A percentile compares a stretch with the other conserved stretches of the same genome.
These are phyloP conservation scores for Aplocera efformata DNA, from an alignment of 2,888 invertebrate species.

Conservation along the genomic window DNA sequence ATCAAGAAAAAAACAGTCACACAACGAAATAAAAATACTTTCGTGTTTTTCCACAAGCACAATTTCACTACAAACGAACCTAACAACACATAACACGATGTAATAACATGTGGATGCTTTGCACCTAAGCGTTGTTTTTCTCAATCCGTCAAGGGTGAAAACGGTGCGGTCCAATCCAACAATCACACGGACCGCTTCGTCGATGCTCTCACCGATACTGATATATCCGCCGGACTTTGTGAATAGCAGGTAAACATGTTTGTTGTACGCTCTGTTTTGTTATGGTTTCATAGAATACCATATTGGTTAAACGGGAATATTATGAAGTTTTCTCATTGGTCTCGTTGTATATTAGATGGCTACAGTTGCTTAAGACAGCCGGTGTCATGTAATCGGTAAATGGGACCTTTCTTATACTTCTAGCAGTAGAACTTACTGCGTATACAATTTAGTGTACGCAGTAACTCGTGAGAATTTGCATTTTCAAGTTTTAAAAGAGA, in stretches of 20 bases:
- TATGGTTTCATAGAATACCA: slow-evolving; percentile 29
- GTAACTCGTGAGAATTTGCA: too few species aligned
- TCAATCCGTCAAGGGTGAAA: slow-evolving; percentile 68
- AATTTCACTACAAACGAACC: slow-evolving; percentile 26
- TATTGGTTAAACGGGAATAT: slow-evolving; percentile 7
- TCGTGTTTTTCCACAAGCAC: slow-evolving; percentile 1
- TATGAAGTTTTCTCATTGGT: too few species aligned
- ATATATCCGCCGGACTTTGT: slow-evolving; percentile 77
- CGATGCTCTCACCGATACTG: slow-evolving; percentile 80
- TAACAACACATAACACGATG: slow-evolving; percentile 33
- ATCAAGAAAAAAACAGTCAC: too few species aligned
- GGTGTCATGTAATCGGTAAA: too few species aligned
- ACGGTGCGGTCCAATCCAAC: slow-evolving; percentile 79
- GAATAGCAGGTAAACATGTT: slow-evolving; percentile 67
- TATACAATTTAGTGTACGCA: too few species aligned
- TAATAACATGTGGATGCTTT: slow-evolving; percentile 58
- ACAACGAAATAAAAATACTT: too few species aligned
- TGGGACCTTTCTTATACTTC: too few species aligned
- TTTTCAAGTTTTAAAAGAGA: too few species aligned
- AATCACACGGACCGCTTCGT: slow-evolving; percentile 77
- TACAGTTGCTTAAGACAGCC: too few species aligned
- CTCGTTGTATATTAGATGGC: too few species aligned
- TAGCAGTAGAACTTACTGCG: too few species aligned
- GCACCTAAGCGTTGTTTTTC: slow-evolving; percentile 73
- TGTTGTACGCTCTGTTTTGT: slow-evolving; percentile 30